phyloP scores from a whole-genome alignment of 2,797 vertebrate genomes.

The Tarsius wallacei region DNA sequence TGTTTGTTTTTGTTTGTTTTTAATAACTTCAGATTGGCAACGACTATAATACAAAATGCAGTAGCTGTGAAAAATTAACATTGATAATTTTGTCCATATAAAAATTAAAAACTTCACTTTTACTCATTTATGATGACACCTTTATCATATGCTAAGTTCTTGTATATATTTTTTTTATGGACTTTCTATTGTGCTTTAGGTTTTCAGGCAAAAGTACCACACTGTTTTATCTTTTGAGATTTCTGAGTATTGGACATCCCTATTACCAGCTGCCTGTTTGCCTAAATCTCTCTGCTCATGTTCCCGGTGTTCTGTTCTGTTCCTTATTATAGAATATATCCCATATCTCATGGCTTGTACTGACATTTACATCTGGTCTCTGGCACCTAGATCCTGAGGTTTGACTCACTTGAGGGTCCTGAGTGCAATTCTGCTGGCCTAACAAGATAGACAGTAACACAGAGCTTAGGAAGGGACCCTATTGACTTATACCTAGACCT shows the following conservation, averaged over 20 bases:
- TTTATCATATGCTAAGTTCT: conserved; percentile 5
- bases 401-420: background rate
- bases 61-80: conserved; percentile 4
- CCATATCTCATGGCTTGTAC: background rate
- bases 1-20: background rate
- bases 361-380: background rate
- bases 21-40: background rate
- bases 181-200: background rate
- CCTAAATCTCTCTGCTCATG: background rate
- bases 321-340: background rate
- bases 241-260: background rate
- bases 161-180: background rate
- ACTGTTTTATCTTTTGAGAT: background rate
- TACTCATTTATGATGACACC: background rate
- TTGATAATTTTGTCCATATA: background rate
- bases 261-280: background rate
- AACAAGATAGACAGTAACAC: background rate
- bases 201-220: background rate
- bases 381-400: background rate
- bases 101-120: conserved; percentile 15
- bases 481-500: background rate
- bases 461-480: background rate
- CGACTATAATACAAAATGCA: background rate
- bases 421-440: background rate
- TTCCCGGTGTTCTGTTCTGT: background rate